These are phyloP conservation scores for Pachliopta kotzebuea DNA, from an alignment of 2,888 invertebrate genomes.

Conservation along the genomic window DNA sequence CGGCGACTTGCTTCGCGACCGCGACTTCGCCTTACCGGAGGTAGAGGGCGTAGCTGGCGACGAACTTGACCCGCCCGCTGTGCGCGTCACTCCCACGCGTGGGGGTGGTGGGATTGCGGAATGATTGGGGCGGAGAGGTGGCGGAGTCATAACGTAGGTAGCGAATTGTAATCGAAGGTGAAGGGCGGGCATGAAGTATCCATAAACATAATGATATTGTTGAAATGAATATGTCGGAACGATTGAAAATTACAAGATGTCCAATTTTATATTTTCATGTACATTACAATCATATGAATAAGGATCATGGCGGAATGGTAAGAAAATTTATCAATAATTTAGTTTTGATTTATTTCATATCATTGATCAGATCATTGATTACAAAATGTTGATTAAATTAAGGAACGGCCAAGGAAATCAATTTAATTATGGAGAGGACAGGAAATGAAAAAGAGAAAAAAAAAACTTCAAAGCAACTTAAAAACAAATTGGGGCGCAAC, in stretches of 20 bases:
- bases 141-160: background rate
- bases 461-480: slow-evolving; percentile 75
- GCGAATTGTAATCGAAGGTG: background rate
- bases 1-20: slow-evolving; percentile 95
- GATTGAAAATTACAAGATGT: background rate
- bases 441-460: slow-evolving; percentile 55
- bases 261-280: background rate
- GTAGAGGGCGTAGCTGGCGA: slow-evolving; percentile 70
- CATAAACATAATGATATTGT: background rate
- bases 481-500: slow-evolving; percentile 68
- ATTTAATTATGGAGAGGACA: slow-evolving; percentile 31
- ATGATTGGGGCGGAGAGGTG: background rate
- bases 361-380: background rate
- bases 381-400: background rate
- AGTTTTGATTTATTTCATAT: background rate
- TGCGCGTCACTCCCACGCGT: slow-evolving; percentile 38
- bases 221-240: background rate
- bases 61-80: slow-evolving; percentile 69
- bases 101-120: slow-evolving; percentile 14
- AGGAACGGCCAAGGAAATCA: background rate
- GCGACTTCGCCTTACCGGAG: slow-evolving; percentile 87
- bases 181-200: background rate
- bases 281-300: background rate
- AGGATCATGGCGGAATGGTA: background rate
- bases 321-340: background rate